Conservation (phyloP, 2,113 vertebrate species). For the Uria lomvia region DNA sequence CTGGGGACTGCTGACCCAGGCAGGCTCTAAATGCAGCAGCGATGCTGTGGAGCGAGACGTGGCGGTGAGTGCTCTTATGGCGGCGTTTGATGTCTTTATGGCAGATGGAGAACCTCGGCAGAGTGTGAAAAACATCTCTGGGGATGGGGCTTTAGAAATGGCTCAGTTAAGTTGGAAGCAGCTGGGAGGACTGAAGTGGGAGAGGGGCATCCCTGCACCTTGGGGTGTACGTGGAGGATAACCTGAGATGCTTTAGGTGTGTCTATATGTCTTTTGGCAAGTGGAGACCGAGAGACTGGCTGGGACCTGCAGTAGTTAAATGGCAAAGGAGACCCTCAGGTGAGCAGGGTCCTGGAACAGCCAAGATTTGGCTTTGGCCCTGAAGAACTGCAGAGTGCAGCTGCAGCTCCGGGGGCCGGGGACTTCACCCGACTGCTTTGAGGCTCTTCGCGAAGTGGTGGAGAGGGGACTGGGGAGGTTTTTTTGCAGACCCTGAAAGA, state of each 20-base stretch:
- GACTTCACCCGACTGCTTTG: background rate
- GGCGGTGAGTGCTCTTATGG: background rate
- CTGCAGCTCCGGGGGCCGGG: background rate
- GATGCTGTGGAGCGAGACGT: background rate
- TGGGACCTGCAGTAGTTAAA: background rate
- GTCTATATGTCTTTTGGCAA: background rate
- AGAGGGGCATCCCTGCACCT: background rate
- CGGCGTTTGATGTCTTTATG: background rate
- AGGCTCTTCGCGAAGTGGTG: background rate
- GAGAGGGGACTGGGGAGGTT: too few species aligned
- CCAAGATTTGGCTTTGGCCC: background rate
- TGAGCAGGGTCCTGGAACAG: background rate
- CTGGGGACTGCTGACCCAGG: background rate
- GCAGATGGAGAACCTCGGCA: background rate
- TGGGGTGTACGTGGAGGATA: rapidly evolving
- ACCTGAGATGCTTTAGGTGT: background rate
- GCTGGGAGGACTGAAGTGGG: background rate
- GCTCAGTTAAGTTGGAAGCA: background rate
- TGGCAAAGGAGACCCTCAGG: background rate
- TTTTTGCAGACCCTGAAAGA: background rate
- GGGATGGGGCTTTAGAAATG: background rate
- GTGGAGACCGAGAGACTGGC: background rate
- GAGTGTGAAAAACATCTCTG: background rate
- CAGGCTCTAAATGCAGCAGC: background rate
- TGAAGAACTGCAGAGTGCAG: background rate